These are phyloP conservation scores for Drosophila pseudotalamancana DNA, from an alignment of 2,888 invertebrate species.

Conservation along the genomic window DNA sequence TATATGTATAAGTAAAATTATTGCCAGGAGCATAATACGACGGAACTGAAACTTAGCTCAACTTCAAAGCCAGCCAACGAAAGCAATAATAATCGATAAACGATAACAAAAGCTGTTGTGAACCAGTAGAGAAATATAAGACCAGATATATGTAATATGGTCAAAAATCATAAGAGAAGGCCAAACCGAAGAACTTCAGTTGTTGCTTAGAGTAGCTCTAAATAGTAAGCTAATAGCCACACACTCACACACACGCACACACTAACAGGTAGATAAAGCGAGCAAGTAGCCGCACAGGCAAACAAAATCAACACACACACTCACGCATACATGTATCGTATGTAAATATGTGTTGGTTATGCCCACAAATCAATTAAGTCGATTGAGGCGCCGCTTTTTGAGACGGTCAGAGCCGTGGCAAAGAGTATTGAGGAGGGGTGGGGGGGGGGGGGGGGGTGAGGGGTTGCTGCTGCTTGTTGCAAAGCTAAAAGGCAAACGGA, in stretches of 20 bases:
- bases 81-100: too few relatives aligned
- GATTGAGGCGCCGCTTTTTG: conserved; percentile 73
- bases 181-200: not conserved
- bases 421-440: too few relatives aligned
- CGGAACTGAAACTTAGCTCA: too few relatives aligned
- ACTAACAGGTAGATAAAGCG: too few relatives aligned
- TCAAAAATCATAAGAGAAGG: too few relatives aligned
- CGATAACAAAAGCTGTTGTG: too few relatives aligned
- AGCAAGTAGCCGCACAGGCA: conserved; percentile 15
- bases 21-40: too few relatives aligned
- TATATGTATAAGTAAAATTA: too few relatives aligned
- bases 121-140: too few relatives aligned
- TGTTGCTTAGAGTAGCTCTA: conserved; percentile 26
- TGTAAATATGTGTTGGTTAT: conserved; percentile 76
- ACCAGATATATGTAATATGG: too few relatives aligned
- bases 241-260: conserved; percentile 20
- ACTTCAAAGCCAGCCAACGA: too few relatives aligned
- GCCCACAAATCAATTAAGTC: conserved; percentile 82
- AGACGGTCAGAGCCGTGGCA: not conserved
- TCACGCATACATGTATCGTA: conserved; percentile 24
- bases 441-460: not conserved
- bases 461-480: conserved; percentile 14
- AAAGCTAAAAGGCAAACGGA: conserved; percentile 47
- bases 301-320: conserved; percentile 62
- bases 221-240: conserved; percentile 67